Percentiles rank a stretch among this genome's conserved stretches.
Conservation (phyloP, 2,113 vertebrate species). For the Mus pahari region DNA sequence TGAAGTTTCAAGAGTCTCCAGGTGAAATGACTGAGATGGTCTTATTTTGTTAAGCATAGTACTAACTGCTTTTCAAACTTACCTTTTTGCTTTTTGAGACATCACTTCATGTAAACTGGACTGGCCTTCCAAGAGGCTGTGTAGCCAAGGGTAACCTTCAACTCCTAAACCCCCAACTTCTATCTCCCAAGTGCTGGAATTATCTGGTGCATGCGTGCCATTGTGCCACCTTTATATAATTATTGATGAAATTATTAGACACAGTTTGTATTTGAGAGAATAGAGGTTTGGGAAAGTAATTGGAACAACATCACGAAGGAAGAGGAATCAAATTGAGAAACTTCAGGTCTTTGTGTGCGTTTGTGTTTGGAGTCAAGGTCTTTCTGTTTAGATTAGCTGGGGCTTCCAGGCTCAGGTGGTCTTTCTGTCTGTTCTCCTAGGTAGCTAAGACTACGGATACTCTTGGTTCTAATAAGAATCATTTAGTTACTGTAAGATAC, state of each 20-base stretch:
- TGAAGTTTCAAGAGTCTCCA: background rate
- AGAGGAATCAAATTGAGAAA: background rate
- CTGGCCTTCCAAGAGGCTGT: background rate
- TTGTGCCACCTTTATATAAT: background rate
- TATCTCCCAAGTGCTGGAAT: background rate
- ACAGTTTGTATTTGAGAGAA: slow-evolving; percentile 10
- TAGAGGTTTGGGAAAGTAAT: slow-evolving; percentile 1
- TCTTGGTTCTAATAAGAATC: slow-evolving; percentile 42
- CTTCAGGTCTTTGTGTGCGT: background rate
- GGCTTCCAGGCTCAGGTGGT: background rate
- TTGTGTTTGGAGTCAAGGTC: background rate
- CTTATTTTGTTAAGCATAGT: background rate
- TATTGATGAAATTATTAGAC: slow-evolving; percentile 30
- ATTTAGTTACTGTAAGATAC: slow-evolving; percentile 5
- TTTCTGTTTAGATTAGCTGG: background rate
- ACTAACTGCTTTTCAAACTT: background rate
- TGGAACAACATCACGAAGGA: background rate
- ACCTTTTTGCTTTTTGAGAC: background rate
- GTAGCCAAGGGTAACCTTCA: background rate
- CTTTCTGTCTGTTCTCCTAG: background rate
- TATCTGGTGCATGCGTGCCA: background rate
- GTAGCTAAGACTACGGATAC: background rate
- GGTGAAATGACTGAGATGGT: background rate
- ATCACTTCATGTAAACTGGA: background rate
- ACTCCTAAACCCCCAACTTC: background rate